phyloP scores from a whole-genome alignment of 2,113 vertebrate species.

The Cichladusa arquata region DNA sequence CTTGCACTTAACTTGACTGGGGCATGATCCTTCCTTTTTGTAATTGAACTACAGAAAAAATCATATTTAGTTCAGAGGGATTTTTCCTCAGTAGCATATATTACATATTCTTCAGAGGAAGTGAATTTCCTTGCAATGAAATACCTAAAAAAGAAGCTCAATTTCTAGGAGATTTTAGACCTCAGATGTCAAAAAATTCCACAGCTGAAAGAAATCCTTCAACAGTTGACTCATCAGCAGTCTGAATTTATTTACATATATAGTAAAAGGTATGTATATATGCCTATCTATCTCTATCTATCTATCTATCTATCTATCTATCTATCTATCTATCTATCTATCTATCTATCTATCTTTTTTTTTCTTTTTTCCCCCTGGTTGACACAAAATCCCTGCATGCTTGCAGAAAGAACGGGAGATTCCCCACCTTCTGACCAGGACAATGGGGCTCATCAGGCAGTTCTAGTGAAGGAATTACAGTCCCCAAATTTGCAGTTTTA shows the following conservation, averaged over 20 bases:
- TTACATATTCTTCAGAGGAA: background rate
- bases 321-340: background rate
- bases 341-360: background rate
- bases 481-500: background rate
- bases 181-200: background rate
- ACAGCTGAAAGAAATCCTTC: background rate
- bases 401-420: background rate
- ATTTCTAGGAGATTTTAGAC: background rate
- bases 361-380: fast-evolving
- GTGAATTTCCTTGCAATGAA: background rate
- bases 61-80: background rate
- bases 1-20: background rate
- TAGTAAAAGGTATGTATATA: background rate
- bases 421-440: background rate
- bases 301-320: background rate
- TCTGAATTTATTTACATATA: background rate
- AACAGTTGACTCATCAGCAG: background rate
- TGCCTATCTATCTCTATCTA: background rate
- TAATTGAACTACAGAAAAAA: background rate
- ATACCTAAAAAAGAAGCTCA: background rate
- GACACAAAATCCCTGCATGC: background rate
- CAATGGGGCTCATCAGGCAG: background rate
- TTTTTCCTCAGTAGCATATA: background rate
- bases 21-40: background rate
- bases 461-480: background rate